These are phyloP conservation scores for Sinohyriopsis cumingii DNA, from an alignment of 2,888 invertebrate species.

Conservation along the genomic window DNA sequence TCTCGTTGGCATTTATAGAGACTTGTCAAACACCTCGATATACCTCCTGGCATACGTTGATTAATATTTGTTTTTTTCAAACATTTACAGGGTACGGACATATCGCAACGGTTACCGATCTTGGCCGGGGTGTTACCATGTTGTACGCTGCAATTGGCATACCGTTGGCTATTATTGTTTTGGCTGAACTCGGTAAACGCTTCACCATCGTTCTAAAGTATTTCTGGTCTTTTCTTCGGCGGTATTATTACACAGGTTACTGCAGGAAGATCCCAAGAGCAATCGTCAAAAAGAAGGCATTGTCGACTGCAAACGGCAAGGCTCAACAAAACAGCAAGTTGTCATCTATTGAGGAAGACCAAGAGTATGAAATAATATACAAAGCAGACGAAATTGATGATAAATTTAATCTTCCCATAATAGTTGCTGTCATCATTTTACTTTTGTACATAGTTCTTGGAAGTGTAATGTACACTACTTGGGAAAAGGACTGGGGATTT, in stretches of 20 bases:
- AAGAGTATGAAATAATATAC: conserved; percentile 2
- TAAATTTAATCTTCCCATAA: conserved; percentile 94
- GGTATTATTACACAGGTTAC: conserved; percentile 82
- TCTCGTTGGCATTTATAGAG: no score
- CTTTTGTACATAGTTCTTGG: conserved; percentile 90
- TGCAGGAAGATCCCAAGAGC: conserved; percentile 76
- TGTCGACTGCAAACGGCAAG: not conserved
- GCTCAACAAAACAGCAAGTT: conserved; percentile 10
- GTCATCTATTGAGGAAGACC: conserved; percentile 6
- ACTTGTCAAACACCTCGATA: no score
- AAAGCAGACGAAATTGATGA: conserved; percentile 71
- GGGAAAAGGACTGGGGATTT: conserved; percentile 84
- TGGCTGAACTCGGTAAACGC: conserved; percentile 95
- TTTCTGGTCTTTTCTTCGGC: conserved; percentile 77
- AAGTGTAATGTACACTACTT: conserved; percentile 79
- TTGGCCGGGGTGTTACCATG: conserved; percentile 90
- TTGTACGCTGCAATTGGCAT: conserved; percentile 96
- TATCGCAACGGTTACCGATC: conserved; percentile 90
- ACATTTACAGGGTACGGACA: conserved; percentile 90
- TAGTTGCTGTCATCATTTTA: conserved; percentile 87
- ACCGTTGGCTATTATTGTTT: conserved; percentile 92
- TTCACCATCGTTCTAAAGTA: conserved; percentile 93
- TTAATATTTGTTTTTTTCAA: no score
- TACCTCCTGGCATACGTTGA: no score
- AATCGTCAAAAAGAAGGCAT: not conserved